Base-by-base conservation (phyloP, 2,888 invertebrate genomes). In the Merodon equestris region DNA sequence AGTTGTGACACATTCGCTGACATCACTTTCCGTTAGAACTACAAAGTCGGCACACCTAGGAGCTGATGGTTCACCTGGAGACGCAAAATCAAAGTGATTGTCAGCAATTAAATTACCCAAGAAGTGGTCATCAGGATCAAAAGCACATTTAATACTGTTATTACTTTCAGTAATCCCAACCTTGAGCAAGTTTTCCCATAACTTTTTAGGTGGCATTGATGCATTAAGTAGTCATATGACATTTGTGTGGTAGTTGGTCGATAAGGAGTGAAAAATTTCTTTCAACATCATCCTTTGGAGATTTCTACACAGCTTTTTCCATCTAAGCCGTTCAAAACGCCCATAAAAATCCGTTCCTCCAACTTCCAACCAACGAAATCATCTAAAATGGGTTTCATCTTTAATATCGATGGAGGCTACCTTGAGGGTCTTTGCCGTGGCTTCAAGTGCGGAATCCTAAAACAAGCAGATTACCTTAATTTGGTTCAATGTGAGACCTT, bases 401-500 rank as follows among this genome's bases (percentile, higher is more conserved):
- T 99, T 90, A 99, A 99, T 90, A 96, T 99, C 86, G 98, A 99
- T 88, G 94, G 94, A 86, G 99, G 99, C 36, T 99, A 99, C 89
- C 91, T 99, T 88, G 99, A 99, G 90, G 99, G 98, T 42, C 91
- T 99, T 82, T 97, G 98, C 88, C 93, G 99, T 85, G 99, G 99
- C 50, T 99, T 99, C 90, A 99, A 99, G 90, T 97, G 97, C 89
- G 99, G 99, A 82, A 97, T 99, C 84, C 91, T 99, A 51, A 97
- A 96, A 88, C 97, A 98, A 89, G 91, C 96, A 7, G 99, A 99
- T 89, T 99, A 99, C 89, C 91, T 98, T 83, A 99, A 99, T 91
- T 92, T 99, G 90, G 98, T 99, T 73, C 99, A 99, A 88, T 99
- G 99, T 89, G 99, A 99, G 92, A 97, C 98, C 66, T 91, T 99